Conservation (phyloP, 1,140 invertebrate species). For the Oppia nitens region DNA sequence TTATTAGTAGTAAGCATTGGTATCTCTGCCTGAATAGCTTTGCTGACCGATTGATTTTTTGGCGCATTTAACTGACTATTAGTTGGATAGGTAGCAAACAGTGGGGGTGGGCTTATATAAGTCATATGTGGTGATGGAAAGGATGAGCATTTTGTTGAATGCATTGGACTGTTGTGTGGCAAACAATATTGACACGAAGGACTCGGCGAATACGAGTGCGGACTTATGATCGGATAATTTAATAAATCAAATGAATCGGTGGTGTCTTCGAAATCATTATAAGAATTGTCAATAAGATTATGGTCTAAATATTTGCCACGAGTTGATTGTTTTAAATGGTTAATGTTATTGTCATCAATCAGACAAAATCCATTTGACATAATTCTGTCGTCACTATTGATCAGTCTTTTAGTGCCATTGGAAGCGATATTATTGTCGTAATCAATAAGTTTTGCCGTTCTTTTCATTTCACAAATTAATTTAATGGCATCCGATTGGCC, state of each 20-base stretch:
- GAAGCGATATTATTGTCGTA: background rate
- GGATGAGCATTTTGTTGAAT: too few relatives aligned
- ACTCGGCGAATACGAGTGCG: background rate
- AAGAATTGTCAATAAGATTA: background rate
- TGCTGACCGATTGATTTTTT: background rate
- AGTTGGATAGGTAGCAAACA: background rate
- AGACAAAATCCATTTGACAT: background rate
- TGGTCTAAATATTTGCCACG: background rate
- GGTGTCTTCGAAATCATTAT: background rate
- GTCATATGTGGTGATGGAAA: background rate
- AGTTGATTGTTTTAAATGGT: background rate
- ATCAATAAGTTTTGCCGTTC: slow-evolving; percentile 3
- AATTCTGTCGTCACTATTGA: background rate
- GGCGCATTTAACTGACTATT: background rate
- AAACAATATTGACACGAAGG: background rate
- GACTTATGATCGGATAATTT: background rate
- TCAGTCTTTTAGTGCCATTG: background rate
- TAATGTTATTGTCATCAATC: background rate
- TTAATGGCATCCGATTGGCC: slow-evolving; percentile 30
- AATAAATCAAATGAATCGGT: background rate
- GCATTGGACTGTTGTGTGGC: background rate
- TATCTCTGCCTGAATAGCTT: background rate
- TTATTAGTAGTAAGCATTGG: background rate
- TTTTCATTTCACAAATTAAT: slow-evolving; percentile 12
- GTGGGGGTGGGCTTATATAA: background rate